A percentile compares a stretch with the other conserved stretches of the same genome.
These are phyloP conservation scores for Tetranychus urticae DNA, from an alignment of 1,140 invertebrate genomes.

Conservation along the genomic window DNA sequence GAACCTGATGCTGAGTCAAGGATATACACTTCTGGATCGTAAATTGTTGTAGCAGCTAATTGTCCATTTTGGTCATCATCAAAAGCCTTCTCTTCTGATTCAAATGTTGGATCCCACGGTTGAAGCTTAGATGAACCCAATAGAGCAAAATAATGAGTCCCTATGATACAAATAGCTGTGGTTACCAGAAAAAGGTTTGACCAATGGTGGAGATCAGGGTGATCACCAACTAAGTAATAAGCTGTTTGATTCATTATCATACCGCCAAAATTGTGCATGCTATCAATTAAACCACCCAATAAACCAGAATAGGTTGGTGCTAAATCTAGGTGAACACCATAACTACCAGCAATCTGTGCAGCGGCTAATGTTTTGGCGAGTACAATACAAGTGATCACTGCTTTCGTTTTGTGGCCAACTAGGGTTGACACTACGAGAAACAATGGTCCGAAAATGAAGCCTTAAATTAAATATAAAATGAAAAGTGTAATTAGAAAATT, in stretches of 20 bases:
- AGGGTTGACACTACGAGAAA: conserved; percentile 43
- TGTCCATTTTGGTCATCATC: no score
- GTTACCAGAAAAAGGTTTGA: conserved; percentile 57
- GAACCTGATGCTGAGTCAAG: no score
- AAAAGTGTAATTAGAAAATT: conserved; percentile 12
- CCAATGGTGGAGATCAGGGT: conserved; percentile 52
- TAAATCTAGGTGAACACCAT: conserved; percentile 10
- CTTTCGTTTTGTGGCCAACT: conserved; percentile 30
- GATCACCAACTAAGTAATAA: conserved; percentile 9
- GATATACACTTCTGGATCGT: no score
- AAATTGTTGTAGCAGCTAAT: no score
- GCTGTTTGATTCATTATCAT: conserved; percentile 15
- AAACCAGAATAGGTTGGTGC: conserved; percentile 12
- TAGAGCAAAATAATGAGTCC: conserved; percentile 42
- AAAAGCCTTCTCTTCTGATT: no score
- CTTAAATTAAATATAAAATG: conserved; percentile 20
- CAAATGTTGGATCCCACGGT: neutral
- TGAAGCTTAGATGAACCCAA: conserved; percentile 12
- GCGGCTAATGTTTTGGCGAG: conserved; percentile 3
- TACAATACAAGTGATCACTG: conserved; percentile 1
- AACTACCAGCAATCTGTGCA: conserved; percentile 3
- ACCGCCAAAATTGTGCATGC: conserved; percentile 16
- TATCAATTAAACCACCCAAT: conserved; percentile 17
- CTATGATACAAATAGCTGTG: conserved; percentile 41
- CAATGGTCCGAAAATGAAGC: conserved; percentile 29